These are phyloP conservation scores for Micoletzkya japonica DNA, from an alignment of 2,888 invertebrate genomes.

Conservation along the genomic window DNA sequence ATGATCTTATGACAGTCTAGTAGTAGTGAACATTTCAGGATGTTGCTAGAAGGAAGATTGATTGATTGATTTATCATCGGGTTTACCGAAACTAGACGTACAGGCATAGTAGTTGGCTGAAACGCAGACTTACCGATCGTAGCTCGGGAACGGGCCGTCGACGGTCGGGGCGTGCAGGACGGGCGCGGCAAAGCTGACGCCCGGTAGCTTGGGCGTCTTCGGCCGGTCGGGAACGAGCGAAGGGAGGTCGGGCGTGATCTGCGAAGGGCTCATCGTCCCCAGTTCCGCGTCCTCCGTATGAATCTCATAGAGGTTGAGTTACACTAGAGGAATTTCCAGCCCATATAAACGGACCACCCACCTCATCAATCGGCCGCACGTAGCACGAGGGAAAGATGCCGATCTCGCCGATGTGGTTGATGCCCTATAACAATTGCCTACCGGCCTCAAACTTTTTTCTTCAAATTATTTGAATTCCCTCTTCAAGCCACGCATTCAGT, in stretches of 20 bases:
- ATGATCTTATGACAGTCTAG: too few species aligned
- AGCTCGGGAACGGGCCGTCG: background rate
- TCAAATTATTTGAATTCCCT: background rate
- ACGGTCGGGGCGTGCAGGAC: conserved; percentile 1
- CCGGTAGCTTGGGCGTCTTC: conserved; percentile 43
- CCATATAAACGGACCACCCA: background rate
- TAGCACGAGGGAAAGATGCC: conserved; percentile 58
- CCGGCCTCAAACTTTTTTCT: too few species aligned
- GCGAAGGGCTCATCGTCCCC: background rate
- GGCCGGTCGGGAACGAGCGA: conserved; percentile 38
- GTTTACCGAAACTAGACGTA: too few species aligned
- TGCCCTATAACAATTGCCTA: conserved; percentile 36
- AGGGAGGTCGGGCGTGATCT: background rate
- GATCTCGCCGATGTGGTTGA: conserved; percentile 52
- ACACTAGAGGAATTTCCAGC: background rate
- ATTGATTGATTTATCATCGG: too few species aligned
- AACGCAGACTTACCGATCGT: conserved; percentile 14
- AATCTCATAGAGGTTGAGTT: background rate
- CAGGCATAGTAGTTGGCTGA: too few species aligned
- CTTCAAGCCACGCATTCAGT: background rate
- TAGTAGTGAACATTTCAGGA: too few species aligned
- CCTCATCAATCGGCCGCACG: conserved; percentile 35
- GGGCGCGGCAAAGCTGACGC: conserved; percentile 11
- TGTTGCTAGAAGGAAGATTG: too few species aligned
- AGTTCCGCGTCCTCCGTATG: background rate